phyloP scores from a whole-genome alignment of 2,797 vertebrate species.

The Novumbra hubbsi region DNA sequence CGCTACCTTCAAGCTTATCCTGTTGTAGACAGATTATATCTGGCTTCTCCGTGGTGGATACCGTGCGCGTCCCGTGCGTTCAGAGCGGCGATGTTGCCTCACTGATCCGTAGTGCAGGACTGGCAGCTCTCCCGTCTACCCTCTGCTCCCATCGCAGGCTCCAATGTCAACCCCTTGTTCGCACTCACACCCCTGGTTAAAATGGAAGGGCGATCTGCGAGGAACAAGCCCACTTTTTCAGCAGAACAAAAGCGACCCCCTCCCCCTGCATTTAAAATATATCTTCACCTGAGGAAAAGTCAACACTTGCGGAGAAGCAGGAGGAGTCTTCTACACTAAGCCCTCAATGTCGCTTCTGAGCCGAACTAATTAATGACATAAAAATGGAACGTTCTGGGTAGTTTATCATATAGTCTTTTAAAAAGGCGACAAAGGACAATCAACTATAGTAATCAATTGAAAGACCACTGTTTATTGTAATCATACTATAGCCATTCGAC shows the following conservation, averaged over 20 bases:
- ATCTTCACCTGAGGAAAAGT: conserved; percentile 71
- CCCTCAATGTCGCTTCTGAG: conserved; percentile 24
- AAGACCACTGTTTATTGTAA: neutral
- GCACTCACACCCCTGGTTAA: conserved; percentile 73
- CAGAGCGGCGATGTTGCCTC: conserved; percentile 59
- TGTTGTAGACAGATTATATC: conserved; percentile 30
- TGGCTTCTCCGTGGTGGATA: conserved; percentile 29
- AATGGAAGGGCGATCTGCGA: conserved; percentile 72
- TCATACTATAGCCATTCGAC: neutral
- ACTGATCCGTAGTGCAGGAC: conserved; percentile 61
- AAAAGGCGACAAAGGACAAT: neutral
- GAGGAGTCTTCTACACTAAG: conserved; percentile 37
- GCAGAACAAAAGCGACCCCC: conserved; percentile 75
- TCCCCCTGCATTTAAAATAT: conserved; percentile 61
- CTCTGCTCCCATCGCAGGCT: conserved; percentile 69
- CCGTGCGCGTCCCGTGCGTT: conserved; percentile 42
- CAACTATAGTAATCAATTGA: neutral
- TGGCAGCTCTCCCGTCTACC: conserved; percentile 58
- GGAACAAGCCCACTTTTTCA: conserved; percentile 78
- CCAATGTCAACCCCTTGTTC: conserved; percentile 72
- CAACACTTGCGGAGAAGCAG: conserved; percentile 39
- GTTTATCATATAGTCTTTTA: neutral
- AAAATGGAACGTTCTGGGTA: conserved; percentile 1
- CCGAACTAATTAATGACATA: conserved; percentile 11
- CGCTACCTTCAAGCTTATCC: conserved; percentile 49